Evolutionary conservation across 2,797 vertebrate genomes (phyloP), one percentile per base, ranked within the genome.

Genomic region (Erethizon dorsatum): DNA sequence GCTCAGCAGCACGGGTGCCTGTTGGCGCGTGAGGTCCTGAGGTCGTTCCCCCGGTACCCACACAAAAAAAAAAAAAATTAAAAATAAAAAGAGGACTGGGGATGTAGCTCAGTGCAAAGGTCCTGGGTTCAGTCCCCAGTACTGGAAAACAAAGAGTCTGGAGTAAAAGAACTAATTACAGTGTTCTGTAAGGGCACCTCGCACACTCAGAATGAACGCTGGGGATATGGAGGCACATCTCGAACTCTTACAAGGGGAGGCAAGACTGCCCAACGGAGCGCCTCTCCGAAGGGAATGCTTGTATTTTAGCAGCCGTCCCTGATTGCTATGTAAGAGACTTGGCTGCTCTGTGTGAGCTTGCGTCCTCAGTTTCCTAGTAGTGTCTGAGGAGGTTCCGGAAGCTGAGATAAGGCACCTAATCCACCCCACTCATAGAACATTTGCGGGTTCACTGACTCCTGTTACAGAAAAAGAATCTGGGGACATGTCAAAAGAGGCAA

Each of bases 211-310:
- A 33, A 13, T 1, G 54, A 20, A 37, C 17, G 52, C 10, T 8
- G 6, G 5, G 3, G 52, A 15, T 1, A 28, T 3, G 20, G 57
- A 87, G n/a, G 45, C 13, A 41, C 2, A 14, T 24, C 63, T n/a
- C 52, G 41, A 56, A 47, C 9, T 20, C 4, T 3, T 4, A 47
- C 31, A 47, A 47, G 28, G 73, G 22, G 67, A n/a, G 2, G 2
- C 22, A 0, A 41, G 50, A 37, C 20, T 13, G 17, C 1, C 26
- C 37, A 50, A 3, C 0, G 33, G 45, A 14, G 13, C 5, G 6
- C 26, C 4, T 0, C 50, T 56, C 1, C 10, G 71, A 79, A 22
- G 52, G 52, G 33, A 18, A 50, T 9, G 0, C 17, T 69, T 17
- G 28, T 11, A 22, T 1, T 28, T 83, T 11, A 7, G 3, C 5